Conservation (phyloP, 1,140 invertebrate genomes). For the Pogonomyrmex californicus region DNA sequence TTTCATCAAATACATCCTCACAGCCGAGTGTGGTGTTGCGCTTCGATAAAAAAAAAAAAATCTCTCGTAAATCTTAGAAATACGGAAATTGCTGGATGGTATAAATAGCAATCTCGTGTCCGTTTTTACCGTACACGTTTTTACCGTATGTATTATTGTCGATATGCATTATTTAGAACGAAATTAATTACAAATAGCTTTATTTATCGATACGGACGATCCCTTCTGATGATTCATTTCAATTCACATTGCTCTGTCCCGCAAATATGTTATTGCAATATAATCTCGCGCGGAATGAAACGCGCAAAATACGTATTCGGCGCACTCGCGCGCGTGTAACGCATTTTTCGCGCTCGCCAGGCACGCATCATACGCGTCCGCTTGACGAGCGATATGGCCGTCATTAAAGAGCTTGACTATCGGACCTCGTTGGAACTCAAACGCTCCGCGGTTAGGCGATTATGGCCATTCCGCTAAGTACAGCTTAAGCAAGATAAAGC, state of each 20-base stretch:
- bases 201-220: background rate
- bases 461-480: slow-evolving; percentile 63
- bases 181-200: background rate
- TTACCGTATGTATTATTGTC: background rate
- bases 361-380: slow-evolving; percentile 48
- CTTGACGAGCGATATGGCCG: slow-evolving; percentile 37
- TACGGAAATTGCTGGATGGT: background rate
- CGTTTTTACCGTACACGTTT: background rate
- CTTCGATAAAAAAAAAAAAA: background rate
- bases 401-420: slow-evolving; percentile 70
- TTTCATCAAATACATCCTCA: background rate
- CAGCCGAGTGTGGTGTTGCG: background rate
- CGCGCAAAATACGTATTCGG: slow-evolving; percentile 23
- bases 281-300: slow-evolving; percentile 10
- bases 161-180: background rate
- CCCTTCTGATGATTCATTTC: background rate
- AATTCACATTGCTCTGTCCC: background rate
- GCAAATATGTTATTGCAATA: slow-evolving; percentile 7
- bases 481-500: slow-evolving; percentile 72
- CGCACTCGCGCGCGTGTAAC: slow-evolving; percentile 13
- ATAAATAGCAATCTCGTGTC: background rate
- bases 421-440: slow-evolving; percentile 57
- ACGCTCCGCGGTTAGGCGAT: slow-evolving; percentile 68
- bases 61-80: background rate
- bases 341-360: slow-evolving; percentile 33